Evolutionary conservation across 2,888 invertebrate genomes (phyloP), one percentile per base, ranked within the genome.

Genomic region (Eristalis tenax): DNA sequence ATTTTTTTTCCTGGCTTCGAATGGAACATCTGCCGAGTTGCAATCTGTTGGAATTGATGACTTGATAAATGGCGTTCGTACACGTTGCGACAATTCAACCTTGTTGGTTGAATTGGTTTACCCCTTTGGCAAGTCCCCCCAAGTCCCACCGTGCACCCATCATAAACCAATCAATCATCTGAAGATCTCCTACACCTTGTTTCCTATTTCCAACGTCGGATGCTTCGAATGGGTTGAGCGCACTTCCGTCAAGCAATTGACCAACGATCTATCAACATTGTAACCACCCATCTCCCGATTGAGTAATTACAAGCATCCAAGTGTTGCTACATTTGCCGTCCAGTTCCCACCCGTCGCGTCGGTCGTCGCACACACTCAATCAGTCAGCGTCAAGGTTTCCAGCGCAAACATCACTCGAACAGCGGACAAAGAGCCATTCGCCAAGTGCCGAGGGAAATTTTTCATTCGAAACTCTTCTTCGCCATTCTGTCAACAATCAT

Each of bases 401-500:
- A 50, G n/a, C 28, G 15, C n/a, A 50, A n/a, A 50, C 43, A 50
- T 50, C 43, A 50, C 43, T 50, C 43, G 43, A 50, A 50, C 43
- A 50, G 43, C 43, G 69, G 15, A 22, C 38, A 57, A 70, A 70
- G 38, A 59, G 38, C 18, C 40, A 50, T 43, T 50, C 43, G 11
- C 18, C 26, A 63, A 6, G 22, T 23, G 63, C 23, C 35, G 50
- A n/a, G 50, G 50, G 38, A 43, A 43, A 1, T 50, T 63, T n/a
- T 32, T 13, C 40, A 18, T 59, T 79, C 23, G 32, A 43, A 38
- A 56, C 56, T 50, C 18, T 43, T 50, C 18, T 43, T 50, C 18
- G 50, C 28, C 70, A 32, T 57, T 35, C 15, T 43, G 50, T 4
- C 70, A 71, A 50, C 56, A 38, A n/a, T 75, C 59, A 26, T 4